Conservation (phyloP, 2,113 vertebrate genomes). For the Spheniscus mendiculus region DNA sequence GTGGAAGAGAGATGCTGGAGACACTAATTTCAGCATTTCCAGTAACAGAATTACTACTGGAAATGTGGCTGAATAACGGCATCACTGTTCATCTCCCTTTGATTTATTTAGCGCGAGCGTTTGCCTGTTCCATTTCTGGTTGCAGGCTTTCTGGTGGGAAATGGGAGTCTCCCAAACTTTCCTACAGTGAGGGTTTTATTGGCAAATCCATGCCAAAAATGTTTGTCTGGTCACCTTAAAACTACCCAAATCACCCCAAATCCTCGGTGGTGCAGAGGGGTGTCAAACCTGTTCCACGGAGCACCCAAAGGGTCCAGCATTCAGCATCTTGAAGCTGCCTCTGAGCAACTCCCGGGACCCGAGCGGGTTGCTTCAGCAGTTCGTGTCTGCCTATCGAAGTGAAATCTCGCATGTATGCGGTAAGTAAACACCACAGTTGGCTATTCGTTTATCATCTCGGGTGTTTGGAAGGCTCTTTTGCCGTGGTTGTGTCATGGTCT, state of each 20-base stretch:
- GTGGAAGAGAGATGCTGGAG: background rate
- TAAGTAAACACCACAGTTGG: background rate
- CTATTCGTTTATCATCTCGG: background rate
- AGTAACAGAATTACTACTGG: background rate
- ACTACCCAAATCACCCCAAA: background rate
- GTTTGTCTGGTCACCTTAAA: background rate
- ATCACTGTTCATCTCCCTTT: background rate
- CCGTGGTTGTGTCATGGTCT: background rate
- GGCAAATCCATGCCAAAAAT: background rate
- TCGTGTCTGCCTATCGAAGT: background rate
- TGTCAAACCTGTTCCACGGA: fast-evolving
- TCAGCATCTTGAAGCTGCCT: background rate
- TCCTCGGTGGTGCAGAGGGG: no score
- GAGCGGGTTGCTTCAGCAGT: background rate
- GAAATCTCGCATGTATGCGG: fast-evolving
- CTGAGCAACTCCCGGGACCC: fast-evolving
- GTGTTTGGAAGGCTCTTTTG: background rate
- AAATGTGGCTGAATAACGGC: background rate
- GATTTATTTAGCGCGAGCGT: fast-evolving
- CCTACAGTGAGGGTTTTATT: background rate
- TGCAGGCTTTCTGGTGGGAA: background rate
- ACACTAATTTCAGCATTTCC: background rate
- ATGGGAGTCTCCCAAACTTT: background rate
- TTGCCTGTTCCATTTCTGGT: background rate
- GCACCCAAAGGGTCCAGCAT: background rate